Evolutionary conservation across 2,797 vertebrate species (phyloP), one percentile per base, ranked within the genome.

Genomic region (Microctenopoma stevenorrisi): DNA sequence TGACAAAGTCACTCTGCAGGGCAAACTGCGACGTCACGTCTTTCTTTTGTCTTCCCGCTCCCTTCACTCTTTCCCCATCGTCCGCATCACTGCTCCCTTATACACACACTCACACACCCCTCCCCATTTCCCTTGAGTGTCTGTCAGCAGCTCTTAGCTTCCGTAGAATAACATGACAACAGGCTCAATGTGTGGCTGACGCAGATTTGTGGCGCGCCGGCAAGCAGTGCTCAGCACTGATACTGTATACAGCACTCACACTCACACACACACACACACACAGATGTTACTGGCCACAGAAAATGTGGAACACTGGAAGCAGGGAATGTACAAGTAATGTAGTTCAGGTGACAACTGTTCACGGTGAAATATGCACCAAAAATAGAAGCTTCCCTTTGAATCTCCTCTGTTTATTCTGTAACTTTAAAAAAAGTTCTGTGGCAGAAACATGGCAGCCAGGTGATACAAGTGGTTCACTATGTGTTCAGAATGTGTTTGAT

Each of bases 121-220:
- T 50, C 57, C 66, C 61, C 42, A 22, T 84, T 85, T 85, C 86
- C 87, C 76, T 64, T 22, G 46, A 72, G 79, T 86, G 84, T 90
- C 91, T 93, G 92, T 93, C 89, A 89, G 90, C 86, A 84, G 73
- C 89, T 87, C 90, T 76, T 74, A 82, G 88, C 90, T 91, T 92
- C 91, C 80, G 74, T 89, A 92, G 88, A 93, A 93, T 85, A 93
- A 93, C 90, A 90, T 11, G 52, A 90, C 82, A 81, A 86, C 85
- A 74, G 73, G 73, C 81, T 86, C 77, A 80, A 76, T 85, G 81
- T 89, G 85, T 76, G 83, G 76, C 85, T 94, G 93, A 94, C 89
- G 90, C 90, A 94, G 86, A 84, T 64, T 48, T 74, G 75, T 38
- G 71, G 69, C 72, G 69, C 72, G 81, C 85, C 84, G 88, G 91